Base-by-base conservation (phyloP, 1,140 invertebrate genomes). In the Platorchestia sp. region DNA sequence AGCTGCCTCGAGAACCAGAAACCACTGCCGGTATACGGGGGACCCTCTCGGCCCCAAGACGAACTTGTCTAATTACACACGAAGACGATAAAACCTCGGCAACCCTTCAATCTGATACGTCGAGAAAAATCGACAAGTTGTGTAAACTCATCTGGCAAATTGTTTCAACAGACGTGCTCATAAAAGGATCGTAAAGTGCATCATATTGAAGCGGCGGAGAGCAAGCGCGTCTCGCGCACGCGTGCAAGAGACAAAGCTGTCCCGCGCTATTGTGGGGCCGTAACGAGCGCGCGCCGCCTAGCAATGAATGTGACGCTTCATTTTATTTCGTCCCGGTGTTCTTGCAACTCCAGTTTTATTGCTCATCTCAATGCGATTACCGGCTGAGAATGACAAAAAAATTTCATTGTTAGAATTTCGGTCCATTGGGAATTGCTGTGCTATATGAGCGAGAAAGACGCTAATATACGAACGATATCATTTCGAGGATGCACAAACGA, bases 81-180 rank as follows among this genome's bases (percentile, higher is more conserved):
- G 87, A 41, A 89, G 87, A 44, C 87, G 87, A 89, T 89, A 89
- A 89, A 89, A 89, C 87, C 87, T 93, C 91, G 91, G 91, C 91
- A 93, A 44, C 91, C 91, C 91, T 93, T 93, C 91, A 93, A 93
- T 93, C 91, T 93, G 91, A 93, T 45, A 93, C 91, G 41, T 93
- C 91, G 45, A 93, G 91, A 93, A 93, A 93, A 93, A 93, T 93
- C 45, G 43, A 93, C 91, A 93, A 93, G 91, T 93, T 93, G 91
- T 93, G 91, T 93, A 93, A 93, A 93, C 91, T 93, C 91, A 93
- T 93, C 91, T 93, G 43, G 91, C 91, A 93, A 93, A 93, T 93
- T 93, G 91, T 93, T 93, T 93, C 91, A 93, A 93, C 91, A 93
- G 91, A 93, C 43, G 40, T 36, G 43, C 91, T 93, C 91, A 93